phyloP scores from a whole-genome alignment of 2,888 invertebrate genomes.

The Mystacides longicornis region DNA sequence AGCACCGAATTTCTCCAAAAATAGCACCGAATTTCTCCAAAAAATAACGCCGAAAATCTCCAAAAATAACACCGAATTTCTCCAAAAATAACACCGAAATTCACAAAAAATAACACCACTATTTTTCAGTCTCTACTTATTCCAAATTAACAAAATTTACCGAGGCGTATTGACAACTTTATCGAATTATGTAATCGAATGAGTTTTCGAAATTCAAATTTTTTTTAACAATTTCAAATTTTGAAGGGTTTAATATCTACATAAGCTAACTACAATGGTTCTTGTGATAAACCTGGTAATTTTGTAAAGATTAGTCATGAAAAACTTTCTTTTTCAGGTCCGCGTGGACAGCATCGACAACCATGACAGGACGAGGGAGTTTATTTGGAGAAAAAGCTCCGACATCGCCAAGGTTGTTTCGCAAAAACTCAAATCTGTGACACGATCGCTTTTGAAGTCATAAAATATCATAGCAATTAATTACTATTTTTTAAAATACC shows the following conservation, averaged over 20 bases:
- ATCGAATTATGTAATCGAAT: no score
- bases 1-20: no score
- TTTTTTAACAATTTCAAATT: not conserved
- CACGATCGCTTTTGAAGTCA: slow-evolving; percentile 38
- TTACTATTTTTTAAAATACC: not conserved
- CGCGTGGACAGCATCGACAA: slow-evolving; percentile 75
- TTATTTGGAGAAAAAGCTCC: slow-evolving; percentile 76
- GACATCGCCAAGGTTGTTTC: slow-evolving; percentile 80
- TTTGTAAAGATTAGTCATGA: not conserved
- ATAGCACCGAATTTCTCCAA: no score
- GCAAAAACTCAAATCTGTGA: slow-evolving; percentile 58
- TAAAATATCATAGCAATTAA: not conserved
- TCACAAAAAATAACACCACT: no score
- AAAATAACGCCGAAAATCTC: no score
- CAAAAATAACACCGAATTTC: no score
- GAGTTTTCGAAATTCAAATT: no score
- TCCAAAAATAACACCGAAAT: no score
- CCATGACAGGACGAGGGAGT: slow-evolving; percentile 76
- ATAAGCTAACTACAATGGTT: not conserved
- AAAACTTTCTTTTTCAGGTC: slow-evolving; percentile 47
- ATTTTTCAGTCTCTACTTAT: no score
- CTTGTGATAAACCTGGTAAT: not conserved
- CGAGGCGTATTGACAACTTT: no score
- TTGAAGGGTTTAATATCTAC: not conserved
- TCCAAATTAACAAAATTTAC: no score